Evolutionary conservation across 2,113 vertebrate species (phyloP).

Genomic region (Labrus mixtus): DNA sequence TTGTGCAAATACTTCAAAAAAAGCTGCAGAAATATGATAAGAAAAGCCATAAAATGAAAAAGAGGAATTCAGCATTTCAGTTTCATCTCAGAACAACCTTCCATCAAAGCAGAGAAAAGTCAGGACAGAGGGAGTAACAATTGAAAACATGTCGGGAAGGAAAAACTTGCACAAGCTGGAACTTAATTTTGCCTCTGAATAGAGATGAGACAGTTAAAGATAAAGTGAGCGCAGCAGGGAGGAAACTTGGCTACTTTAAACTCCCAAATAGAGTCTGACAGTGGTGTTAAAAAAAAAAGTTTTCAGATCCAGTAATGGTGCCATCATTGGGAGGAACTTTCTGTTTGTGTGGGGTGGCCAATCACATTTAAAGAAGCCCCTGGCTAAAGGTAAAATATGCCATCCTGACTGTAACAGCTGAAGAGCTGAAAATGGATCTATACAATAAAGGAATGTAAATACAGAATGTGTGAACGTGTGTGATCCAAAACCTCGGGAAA

Average conservation of each 20-base stretch:
- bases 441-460: too few species aligned
- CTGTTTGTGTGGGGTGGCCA: too few species aligned
- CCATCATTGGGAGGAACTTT: too few species aligned
- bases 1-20: neutral
- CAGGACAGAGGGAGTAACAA: too few species aligned
- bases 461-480: too few species aligned
- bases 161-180: neutral
- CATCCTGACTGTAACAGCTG: too few species aligned
- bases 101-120: neutral
- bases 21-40: neutral
- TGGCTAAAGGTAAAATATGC: too few species aligned
- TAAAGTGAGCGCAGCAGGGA: constrained; percentile 34
- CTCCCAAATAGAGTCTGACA: constrained; percentile 1
- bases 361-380: too few species aligned
- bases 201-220: constrained; percentile 12
- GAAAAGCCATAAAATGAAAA: too few species aligned
- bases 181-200: neutral
- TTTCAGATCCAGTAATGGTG: neutral
- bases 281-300: neutral
- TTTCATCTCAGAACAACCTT: neutral
- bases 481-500: too few species aligned
- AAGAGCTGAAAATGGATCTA: too few species aligned
- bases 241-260: constrained; percentile 6
- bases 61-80: too few species aligned
- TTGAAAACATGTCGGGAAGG: neutral